These are phyloP conservation scores for Hirtodrosophila confusa DNA, from an alignment of 2,888 invertebrate species.

Conservation along the genomic window DNA sequence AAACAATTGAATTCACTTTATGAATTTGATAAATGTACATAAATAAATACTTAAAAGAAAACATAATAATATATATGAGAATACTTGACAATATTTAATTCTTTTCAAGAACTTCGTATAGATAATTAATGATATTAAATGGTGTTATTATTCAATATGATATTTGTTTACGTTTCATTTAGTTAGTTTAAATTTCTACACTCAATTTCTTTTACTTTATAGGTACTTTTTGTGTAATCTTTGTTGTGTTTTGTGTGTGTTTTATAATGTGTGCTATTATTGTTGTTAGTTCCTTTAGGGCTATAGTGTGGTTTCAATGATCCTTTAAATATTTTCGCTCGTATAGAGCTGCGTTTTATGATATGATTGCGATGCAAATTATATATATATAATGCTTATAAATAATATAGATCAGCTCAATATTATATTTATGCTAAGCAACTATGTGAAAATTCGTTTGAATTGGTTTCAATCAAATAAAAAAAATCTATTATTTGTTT, in stretches of 20 bases:
- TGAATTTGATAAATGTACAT: too few species aligned
- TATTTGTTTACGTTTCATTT: slow-evolving; percentile 13
- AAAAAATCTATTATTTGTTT: slow-evolving; percentile 5
- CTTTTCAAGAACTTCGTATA: slow-evolving; percentile 7
- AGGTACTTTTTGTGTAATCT: slow-evolving; percentile 64
- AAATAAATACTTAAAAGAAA: background rate
- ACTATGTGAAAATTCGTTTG: slow-evolving; percentile 70
- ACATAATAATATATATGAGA: background rate
- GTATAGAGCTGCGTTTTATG: slow-evolving; percentile 29
- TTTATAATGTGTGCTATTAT: slow-evolving; percentile 18
- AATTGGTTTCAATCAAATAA: slow-evolving; percentile 38
- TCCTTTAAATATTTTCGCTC: slow-evolving; percentile 9
- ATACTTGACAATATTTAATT: background rate
- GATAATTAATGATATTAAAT: slow-evolving; percentile 2
- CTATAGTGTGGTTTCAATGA: slow-evolving; percentile 25
- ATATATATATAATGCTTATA: slow-evolving; percentile 45
- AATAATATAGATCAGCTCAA: slow-evolving; percentile 47
- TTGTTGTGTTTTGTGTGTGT: slow-evolving; percentile 23
- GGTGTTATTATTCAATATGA: slow-evolving; percentile 13
- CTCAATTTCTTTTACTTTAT: slow-evolving; percentile 32
- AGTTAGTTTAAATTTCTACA: slow-evolving; percentile 2
- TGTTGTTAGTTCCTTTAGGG: slow-evolving; percentile 33
- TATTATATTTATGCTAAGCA: slow-evolving; percentile 52
- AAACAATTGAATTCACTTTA: too few species aligned
- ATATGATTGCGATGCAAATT: slow-evolving; percentile 66